These are phyloP conservation scores for Alfaro cultratus DNA, from an alignment of 2,797 vertebrate genomes.

Conservation along the genomic window DNA sequence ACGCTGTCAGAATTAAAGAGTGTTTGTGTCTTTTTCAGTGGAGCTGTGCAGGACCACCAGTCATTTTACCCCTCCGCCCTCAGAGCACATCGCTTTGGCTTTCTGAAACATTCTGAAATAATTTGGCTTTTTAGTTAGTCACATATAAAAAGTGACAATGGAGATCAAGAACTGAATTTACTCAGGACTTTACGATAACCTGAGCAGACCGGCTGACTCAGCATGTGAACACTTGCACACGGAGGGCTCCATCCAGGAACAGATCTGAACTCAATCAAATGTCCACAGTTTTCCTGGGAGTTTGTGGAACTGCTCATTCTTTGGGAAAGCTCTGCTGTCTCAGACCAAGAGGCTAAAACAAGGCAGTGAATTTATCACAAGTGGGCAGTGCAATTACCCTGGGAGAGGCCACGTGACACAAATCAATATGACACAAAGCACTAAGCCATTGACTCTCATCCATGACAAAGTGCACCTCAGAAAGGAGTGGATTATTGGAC, in stretches of 20 bases:
- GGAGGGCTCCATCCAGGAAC: background rate
- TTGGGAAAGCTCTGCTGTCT: conserved; percentile 30
- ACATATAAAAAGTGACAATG: background rate
- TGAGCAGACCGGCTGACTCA: background rate
- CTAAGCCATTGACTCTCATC: conserved; percentile 72
- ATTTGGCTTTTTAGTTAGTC: background rate
- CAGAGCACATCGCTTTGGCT: background rate
- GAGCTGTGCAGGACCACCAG: background rate
- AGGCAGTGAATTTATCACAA: conserved; percentile 79
- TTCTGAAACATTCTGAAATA: background rate
- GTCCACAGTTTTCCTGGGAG: conserved; percentile 32
- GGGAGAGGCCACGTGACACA: conserved; percentile 71
- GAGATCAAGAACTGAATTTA: background rate
- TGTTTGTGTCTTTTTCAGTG: background rate
- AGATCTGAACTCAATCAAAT: background rate
- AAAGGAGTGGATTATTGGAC: conserved; percentile 76
- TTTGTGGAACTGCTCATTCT: conserved; percentile 54
- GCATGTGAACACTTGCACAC: background rate
- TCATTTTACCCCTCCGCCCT: background rate
- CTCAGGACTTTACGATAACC: background rate
- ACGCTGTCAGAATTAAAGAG: background rate
- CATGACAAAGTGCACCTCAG: conserved; percentile 75
- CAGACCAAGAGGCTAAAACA: conserved; percentile 59
- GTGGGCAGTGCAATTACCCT: conserved; percentile 78
- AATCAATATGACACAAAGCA: conserved; percentile 83